Conservation (phyloP, 1,140 invertebrate genomes). For the Sinonovacula constricta region DNA sequence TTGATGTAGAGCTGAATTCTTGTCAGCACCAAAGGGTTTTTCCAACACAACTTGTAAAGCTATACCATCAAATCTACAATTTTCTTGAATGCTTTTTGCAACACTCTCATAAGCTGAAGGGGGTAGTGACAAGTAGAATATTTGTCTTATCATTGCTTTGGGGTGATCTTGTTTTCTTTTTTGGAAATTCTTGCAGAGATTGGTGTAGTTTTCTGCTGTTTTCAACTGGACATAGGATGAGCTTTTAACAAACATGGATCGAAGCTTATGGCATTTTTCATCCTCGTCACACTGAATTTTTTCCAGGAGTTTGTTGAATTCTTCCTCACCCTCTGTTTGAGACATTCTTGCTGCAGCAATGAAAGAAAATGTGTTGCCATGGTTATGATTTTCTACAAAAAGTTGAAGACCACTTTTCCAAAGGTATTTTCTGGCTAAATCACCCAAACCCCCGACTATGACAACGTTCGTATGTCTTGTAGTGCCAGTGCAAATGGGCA, state of each 20-base stretch:
- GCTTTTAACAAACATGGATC: slow-evolving; percentile 55
- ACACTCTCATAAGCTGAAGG: slow-evolving; percentile 68
- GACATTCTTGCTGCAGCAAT: slow-evolving; percentile 57
- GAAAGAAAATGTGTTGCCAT: slow-evolving; percentile 65
- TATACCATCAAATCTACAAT: slow-evolving; percentile 57
- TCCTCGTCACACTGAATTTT: slow-evolving; percentile 53
- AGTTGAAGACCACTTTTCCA: slow-evolving; percentile 72
- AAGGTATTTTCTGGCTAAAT: slow-evolving; percentile 74
- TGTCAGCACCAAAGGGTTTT: slow-evolving; percentile 76
- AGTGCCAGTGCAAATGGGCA: no score
- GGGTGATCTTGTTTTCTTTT: neutral
- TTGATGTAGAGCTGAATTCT: slow-evolving; percentile 62
- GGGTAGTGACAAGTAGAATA: slow-evolving; percentile 75
- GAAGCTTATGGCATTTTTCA: slow-evolving; percentile 50
- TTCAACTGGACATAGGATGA: slow-evolving; percentile 60
- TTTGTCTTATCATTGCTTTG: slow-evolving; percentile 8
- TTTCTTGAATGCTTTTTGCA: slow-evolving; percentile 60
- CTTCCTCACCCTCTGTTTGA: slow-evolving; percentile 49
- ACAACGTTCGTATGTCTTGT: slow-evolving; percentile 65
- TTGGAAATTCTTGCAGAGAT: slow-evolving; percentile 25
- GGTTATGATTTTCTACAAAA: slow-evolving; percentile 54
- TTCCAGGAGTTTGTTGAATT: slow-evolving; percentile 54
- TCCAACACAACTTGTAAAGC: slow-evolving; percentile 73
- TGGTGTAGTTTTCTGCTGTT: slow-evolving; percentile 50
- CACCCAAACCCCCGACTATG: slow-evolving; percentile 70